Evolutionary conservation across 1,140 invertebrate genomes (phyloP).

Genomic region (Laupala kohalensis): DNA sequence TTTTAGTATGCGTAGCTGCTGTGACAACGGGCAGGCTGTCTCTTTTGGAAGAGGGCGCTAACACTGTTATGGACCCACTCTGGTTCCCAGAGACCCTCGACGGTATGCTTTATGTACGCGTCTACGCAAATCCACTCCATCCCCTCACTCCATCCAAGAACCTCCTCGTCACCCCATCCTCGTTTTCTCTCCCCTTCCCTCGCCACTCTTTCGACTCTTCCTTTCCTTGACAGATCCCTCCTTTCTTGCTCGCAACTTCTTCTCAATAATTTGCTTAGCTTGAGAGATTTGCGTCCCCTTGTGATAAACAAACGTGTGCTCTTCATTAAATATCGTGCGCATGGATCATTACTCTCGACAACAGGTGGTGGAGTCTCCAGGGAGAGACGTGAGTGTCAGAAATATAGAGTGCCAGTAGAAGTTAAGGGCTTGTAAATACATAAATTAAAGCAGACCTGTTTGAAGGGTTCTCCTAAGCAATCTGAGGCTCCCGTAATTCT

Average conservation of each 20-base stretch:
- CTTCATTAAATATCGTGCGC: neutral
- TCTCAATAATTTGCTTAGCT: neutral
- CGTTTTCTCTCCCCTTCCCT: no score
- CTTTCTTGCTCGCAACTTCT: neutral
- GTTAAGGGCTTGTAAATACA: neutral
- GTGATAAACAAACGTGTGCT: neutral
- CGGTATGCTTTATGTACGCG: no score
- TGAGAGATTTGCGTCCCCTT: neutral
- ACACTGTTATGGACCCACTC: no score
- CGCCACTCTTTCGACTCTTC: neutral
- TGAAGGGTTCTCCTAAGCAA: no score
- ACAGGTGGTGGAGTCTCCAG: neutral
- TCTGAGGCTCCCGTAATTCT: no score
- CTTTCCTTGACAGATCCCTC: neutral
- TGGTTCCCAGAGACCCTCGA: no score
- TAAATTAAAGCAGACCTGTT: neutral
- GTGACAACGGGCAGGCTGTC: no score
- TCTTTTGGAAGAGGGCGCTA: no score
- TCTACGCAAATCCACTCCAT: no score
- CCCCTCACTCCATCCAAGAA: no score
- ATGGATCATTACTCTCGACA: neutral
- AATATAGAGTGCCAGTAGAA: neutral
- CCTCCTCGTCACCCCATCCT: no score
- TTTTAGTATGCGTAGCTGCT: no score
- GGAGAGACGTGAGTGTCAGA: neutral